phyloP scores from a whole-genome alignment of 2,888 invertebrate species.

The Drosophila ochracea region DNA sequence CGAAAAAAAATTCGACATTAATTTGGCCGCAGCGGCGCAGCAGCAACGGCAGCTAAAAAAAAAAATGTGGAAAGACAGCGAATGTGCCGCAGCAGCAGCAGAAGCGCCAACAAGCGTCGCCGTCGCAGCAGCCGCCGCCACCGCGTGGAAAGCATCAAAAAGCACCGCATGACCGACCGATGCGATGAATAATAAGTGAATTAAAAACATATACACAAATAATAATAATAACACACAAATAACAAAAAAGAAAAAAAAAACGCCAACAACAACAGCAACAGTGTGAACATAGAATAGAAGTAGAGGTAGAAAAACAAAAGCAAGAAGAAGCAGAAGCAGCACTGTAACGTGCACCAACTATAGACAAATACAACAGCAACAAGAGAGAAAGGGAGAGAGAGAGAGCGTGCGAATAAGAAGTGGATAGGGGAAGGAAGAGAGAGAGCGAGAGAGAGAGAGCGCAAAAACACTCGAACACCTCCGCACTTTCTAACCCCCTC shows the following conservation, averaged over 20 bases:
- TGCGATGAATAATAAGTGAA: conserved; percentile 47
- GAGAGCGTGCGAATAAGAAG: neutral
- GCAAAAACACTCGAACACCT: conserved; percentile 6
- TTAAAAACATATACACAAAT: conserved; percentile 18
- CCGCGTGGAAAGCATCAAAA: conserved; percentile 62
- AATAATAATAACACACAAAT: conserved; percentile 13
- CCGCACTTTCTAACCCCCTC: neutral
- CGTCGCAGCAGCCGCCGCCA: conserved; percentile 59
- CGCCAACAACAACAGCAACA: conserved; percentile 30
- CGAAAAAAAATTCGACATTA: conserved; percentile 12
- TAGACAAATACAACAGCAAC: conserved; percentile 9
- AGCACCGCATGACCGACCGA: conserved; percentile 60
- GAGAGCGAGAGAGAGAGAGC: conserved; percentile 4
- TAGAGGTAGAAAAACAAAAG: conserved; percentile 26
- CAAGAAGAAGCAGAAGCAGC: conserved; percentile 15
- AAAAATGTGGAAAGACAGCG: conserved; percentile 53
- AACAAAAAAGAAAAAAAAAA: conserved; percentile 23
- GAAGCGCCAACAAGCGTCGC: conserved; percentile 52
- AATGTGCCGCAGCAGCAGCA: conserved; percentile 44
- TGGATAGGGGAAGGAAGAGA: conserved; percentile 1
- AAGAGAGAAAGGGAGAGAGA: conserved; percentile 4
- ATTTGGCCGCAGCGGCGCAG: conserved; percentile 27
- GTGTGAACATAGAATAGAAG: conserved; percentile 46
- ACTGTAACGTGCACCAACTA: conserved; percentile 34
- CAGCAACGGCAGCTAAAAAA: conserved; percentile 14